phyloP scores from a whole-genome alignment of 1,140 invertebrate genomes.

The Ephestia elutella region DNA sequence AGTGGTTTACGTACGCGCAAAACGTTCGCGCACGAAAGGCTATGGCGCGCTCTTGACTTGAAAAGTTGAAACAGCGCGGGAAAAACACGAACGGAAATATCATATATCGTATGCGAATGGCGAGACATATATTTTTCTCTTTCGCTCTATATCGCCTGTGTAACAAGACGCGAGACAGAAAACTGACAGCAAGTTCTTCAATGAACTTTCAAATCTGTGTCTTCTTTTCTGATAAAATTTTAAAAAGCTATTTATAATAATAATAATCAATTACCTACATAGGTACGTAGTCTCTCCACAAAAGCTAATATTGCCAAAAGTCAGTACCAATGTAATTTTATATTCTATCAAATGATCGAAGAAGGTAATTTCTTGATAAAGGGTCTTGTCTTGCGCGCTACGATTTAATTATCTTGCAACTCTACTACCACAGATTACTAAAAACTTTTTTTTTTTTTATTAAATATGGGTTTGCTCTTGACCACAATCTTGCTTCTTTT shows the following conservation, averaged over 20 bases:
- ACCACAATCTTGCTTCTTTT: too few species aligned
- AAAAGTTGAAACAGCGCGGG: slow-evolving; percentile 35
- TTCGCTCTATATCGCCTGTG: not conserved
- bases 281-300: too few species aligned
- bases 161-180: not conserved
- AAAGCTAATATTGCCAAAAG: too few species aligned
- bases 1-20: slow-evolving; percentile 20
- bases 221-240: not conserved
- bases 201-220: not conserved
- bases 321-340: too few species aligned
- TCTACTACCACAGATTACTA: too few species aligned
- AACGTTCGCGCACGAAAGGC: slow-evolving; percentile 56
- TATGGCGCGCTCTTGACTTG: slow-evolving; percentile 31
- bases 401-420: too few species aligned
- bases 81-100: slow-evolving; percentile 41
- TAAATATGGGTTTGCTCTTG: too few species aligned
- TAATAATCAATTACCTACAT: not conserved
- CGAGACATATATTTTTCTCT: not conserved
- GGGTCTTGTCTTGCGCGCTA: too few species aligned
- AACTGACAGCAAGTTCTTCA: too few species aligned
- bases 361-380: too few species aligned
- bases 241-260: not conserved
- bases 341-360: too few species aligned
- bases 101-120: slow-evolving; percentile 11
- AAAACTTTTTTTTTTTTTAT: too few species aligned